These are phyloP conservation scores for Dasyornis broadbenti DNA, from an alignment of 2,113 vertebrate genomes.

Conservation along the genomic window DNA sequence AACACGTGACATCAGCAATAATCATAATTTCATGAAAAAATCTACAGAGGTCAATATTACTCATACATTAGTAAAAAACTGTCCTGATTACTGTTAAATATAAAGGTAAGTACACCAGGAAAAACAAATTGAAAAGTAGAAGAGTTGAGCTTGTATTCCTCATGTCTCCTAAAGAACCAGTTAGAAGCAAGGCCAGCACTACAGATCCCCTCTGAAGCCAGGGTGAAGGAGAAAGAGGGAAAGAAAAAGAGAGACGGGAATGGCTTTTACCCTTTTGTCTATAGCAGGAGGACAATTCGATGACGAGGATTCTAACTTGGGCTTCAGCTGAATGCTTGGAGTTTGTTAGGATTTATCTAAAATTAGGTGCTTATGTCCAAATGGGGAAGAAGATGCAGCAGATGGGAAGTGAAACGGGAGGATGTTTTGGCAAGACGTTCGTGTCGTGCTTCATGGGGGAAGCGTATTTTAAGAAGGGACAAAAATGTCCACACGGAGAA, in stretches of 20 bases:
- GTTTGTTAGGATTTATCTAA: background rate
- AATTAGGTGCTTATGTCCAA: background rate
- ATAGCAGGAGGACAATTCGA: background rate
- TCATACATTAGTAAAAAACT: background rate
- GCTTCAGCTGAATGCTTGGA: background rate
- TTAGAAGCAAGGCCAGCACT: background rate
- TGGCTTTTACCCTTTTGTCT: background rate
- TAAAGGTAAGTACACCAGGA: background rate
- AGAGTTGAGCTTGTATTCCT: background rate
- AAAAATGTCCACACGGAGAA: background rate
- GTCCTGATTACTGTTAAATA: background rate
- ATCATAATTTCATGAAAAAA: background rate
- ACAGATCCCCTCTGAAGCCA: background rate
- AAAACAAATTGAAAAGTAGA: background rate
- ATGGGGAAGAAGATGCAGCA: background rate
- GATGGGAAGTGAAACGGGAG: background rate
- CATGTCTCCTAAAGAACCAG: background rate
- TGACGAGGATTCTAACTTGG: background rate
- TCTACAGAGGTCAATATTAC: background rate
- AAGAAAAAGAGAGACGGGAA: background rate
- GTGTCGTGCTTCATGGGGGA: background rate
- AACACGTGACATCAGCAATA: fast-evolving
- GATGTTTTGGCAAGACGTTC: background rate
- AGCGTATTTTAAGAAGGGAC: background rate
- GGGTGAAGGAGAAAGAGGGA: background rate